Evolutionary conservation across 2,888 invertebrate species (phyloP).

Genomic region (Patella caerulea): DNA sequence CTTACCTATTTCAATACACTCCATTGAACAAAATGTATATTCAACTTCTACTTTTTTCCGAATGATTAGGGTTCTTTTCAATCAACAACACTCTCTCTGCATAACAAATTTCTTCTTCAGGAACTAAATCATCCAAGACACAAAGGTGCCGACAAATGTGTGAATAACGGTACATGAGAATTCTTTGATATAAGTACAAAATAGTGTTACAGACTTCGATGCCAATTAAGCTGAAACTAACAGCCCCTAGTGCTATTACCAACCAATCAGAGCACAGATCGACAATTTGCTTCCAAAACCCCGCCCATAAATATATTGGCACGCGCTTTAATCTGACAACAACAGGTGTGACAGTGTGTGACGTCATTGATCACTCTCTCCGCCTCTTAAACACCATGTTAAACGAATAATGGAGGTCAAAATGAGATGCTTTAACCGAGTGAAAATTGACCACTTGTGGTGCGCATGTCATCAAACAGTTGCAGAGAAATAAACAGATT

Average conservation of each 20-base stretch:
- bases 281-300: background rate
- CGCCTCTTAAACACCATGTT: background rate
- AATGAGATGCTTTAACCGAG: constrained; percentile 3
- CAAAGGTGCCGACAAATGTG: constrained; percentile 2
- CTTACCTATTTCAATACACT: no score
- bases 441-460: constrained; percentile 9
- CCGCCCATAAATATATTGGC: background rate
- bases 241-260: background rate
- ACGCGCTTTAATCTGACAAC: constrained; percentile 25
- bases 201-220: background rate
- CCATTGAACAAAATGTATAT: no score
- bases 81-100: no score
- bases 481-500: background rate
- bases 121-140: background rate
- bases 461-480: constrained; percentile 4
- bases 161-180: background rate
- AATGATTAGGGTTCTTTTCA: no score
- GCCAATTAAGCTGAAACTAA: background rate
- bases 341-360: constrained; percentile 25
- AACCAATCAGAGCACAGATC: background rate
- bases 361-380: background rate
- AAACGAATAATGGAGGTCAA: background rate
- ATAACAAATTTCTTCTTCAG: no score
- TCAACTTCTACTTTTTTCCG: no score
- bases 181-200: background rate